Evolutionary conservation across 92 coral and sea anemone species (phyloP), one percentile per base, ranked within the genome.

Genomic region (Palythoa grandiflora): DNA sequence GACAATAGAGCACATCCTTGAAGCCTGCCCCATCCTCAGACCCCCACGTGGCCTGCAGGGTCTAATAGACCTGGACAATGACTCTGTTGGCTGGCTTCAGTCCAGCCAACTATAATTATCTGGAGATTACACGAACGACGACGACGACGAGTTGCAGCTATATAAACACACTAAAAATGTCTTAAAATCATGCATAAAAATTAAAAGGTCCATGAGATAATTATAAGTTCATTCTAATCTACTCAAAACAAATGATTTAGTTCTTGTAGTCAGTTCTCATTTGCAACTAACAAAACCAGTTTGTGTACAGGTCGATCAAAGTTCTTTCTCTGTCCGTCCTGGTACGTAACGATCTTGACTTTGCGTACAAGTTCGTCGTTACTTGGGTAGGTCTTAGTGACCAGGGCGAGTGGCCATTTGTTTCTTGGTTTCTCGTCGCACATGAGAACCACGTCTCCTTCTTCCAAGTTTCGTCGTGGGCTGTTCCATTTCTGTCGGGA

Each of bases 371-470:
- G 76, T 37, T 20, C 17, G 50, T 71, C 75, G n/a, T 71, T 71
- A 50, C 47, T 71, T 9, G 75, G 75, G 44, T 70, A 70, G 40
- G 75, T 37, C 48, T 71, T 50, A 35, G 75, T 71, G 47, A 71
- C 75, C 75, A 71, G 48, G 40, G 75, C 48, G 17, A 71, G 48
- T 36, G 75, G 75, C 75, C 75, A 71, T 15, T 71, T 71, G 75
- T 71, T 35, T 71, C 48, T 71, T 9, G 75, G 47, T 35, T 50
- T 71, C 75, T 71, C 75, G 75, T 71, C 50, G 75, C 75, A 71
- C 75, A 71, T 71, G 75, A 71, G 47, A 39, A 71, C 75, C 10
- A 36, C 75, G 75, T 71, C 75, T 71, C 75, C 75, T 71, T 71
- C 75, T 71, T 71, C 14, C 40, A 71, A 38, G 75, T 71, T 71